These are phyloP conservation scores for Tetranychus truncatus DNA, from an alignment of 2,888 invertebrate species.

Conservation along the genomic window DNA sequence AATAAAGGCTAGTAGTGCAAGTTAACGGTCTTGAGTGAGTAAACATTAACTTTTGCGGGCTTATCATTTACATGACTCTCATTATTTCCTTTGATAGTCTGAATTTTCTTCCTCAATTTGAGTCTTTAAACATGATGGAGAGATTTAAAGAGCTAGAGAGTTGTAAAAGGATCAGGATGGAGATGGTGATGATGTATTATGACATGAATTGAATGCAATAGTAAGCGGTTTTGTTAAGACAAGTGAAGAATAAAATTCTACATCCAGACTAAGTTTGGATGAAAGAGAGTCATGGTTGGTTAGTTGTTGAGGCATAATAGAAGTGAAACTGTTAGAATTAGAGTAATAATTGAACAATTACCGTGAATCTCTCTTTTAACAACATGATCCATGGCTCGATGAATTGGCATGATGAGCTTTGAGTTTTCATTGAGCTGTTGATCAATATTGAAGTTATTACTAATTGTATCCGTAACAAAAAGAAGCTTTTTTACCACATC, in stretches of 20 bases:
- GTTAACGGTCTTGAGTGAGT: neutral
- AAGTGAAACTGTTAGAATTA: neutral
- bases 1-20: neutral
- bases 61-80: neutral
- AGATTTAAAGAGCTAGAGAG: no score
- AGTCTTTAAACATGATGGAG: no score
- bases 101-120: neutral
- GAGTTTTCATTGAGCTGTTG: slow-evolving; percentile 15
- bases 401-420: slow-evolving; percentile 17
- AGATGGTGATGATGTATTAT: no score
- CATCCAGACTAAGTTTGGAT: neutral
- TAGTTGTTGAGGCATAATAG: neutral
- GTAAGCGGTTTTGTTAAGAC: neutral
- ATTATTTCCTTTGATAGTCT: neutral
- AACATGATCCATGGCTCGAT: slow-evolving; percentile 21
- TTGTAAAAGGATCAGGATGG: no score
- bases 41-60: neutral
- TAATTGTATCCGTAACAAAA: slow-evolving; percentile 43
- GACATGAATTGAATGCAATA: no score
- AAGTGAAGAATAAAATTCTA: neutral
- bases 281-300: neutral
- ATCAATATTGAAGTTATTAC: slow-evolving; percentile 22
- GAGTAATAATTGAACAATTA: slow-evolving; percentile 9
- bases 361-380: slow-evolving; percentile 19
- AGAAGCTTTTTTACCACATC: slow-evolving; percentile 70